Percentiles rank a stretch among this genome's conserved stretches.
Conservation (phyloP, 2,113 vertebrate species). For the Budorcas taxicolor region DNA sequence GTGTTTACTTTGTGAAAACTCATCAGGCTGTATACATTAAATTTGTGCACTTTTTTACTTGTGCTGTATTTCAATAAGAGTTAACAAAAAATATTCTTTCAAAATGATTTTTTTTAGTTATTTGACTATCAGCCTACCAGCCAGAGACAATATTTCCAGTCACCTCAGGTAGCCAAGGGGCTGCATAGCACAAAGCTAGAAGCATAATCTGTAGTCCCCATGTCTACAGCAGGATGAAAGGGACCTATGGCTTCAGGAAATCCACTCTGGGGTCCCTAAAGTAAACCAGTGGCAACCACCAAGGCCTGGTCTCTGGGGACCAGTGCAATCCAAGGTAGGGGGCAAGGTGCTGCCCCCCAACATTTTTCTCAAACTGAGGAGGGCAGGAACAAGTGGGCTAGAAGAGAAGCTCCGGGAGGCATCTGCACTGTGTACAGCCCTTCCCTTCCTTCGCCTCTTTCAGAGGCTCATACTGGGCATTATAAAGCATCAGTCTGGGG, state of each 20-base stretch:
- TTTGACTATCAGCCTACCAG: neutral
- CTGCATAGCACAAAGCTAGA: neutral
- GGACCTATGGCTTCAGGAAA: neutral
- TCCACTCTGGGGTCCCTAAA: too few species aligned
- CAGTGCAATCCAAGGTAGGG: neutral
- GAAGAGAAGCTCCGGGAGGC: neutral
- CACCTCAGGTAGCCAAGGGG: neutral
- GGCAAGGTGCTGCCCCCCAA: neutral
- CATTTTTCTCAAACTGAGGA: neutral
- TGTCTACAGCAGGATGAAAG: neutral
- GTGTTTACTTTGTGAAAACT: neutral
- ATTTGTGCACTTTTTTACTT: neutral
- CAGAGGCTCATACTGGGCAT: neutral
- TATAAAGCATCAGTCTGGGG: neutral
- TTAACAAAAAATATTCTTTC: neutral
- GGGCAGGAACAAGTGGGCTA: rapidly evolving
- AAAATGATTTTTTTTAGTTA: neutral
- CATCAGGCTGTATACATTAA: neutral
- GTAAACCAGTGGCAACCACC: neutral
- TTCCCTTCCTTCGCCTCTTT: neutral
- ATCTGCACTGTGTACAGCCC: neutral
- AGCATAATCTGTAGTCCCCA: neutral
- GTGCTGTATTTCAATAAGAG: neutral
- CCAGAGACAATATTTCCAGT: neutral
- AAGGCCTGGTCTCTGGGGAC: neutral